Base-by-base conservation (phyloP, 2,888 invertebrate species). In the Mechanitis messenoides region DNA sequence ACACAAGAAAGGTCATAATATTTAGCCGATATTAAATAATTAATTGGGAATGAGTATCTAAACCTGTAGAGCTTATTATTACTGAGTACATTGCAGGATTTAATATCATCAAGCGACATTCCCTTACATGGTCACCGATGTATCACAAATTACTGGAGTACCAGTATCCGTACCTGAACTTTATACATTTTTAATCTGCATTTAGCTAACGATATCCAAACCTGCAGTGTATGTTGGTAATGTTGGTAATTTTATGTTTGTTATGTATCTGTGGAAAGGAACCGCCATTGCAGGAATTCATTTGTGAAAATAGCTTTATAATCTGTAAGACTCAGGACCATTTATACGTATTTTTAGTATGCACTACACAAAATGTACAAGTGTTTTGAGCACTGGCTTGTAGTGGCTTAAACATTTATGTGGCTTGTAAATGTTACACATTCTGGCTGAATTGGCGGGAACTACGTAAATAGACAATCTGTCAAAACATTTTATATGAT, bases 301-400 rank as follows among this genome's bases (percentile, higher is more conserved):
- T 81, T 81, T 79, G 75, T 77, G 69, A 79, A 77, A 74, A 81
- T 81, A 85, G 87, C 87, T 88, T 88, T 84, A 85, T 86, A 86
- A 83, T 85, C 79, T 85, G 80, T 83, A 83, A 84, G 85, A 88
- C 86, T 89, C 88, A 88, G 88, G 89, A 89, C 88, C 89, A 87
- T 87, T 84, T 72, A 74, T 77, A 73, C 77, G 76, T 77, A 75
- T 79, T 81, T 82, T 78, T 85, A 77, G 82, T 78, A 69, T 77
- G 87, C 87, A 87, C 87, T 79, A 72, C 73, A 79, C 71, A 73
- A 71, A 79, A 76, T 79, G 75, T 80, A 78, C 71, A 77, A 79
- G 74, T 79, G 75, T 75, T 77, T 75, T 72, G 66, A 78, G 82
- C 88, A 87, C 87, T 74, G 71, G 87, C 88, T 88, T 87, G 76